Evolutionary conservation across 2,888 invertebrate species (phyloP), one percentile per base, ranked within the genome.

Genomic region (Papilio demoleus): DNA sequence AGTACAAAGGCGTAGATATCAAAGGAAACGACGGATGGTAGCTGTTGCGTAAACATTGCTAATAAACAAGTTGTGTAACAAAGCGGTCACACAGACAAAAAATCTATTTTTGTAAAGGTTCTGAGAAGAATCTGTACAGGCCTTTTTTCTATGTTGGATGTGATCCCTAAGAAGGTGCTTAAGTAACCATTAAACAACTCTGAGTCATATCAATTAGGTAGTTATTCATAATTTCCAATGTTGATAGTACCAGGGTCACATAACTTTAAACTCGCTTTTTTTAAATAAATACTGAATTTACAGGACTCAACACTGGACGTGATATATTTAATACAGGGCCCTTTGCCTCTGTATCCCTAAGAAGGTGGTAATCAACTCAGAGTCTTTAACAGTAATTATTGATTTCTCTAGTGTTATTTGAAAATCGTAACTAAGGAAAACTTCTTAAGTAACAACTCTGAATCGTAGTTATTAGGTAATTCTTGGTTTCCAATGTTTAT

Each of bases 21-120:
- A 67, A 71, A 64, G 72, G 72, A 53, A 73, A n/a, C 60, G 27
- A 17, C n/a, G 40, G 27, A 24, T 12, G 60, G 70, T 58, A 38
- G 42, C 69, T 70, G 79, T 77, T 67, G 74, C 73, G 79, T 75
- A 76, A 72, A 73, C 73, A 71, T 76, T 72, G 80, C 78, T 71
- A 79, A 83, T 83, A 84, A 81, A 82, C 60, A 66, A 50, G 6
- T 38, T 17, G 58, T 24, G 14, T 24, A 40, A 19, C 40, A 14
- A 19, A n/a, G 24, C 2, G 11, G 8, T 11, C 11, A 59, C 34
- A 19, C 19, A 27, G 9, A 24, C 14, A 47, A 24, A 12, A 24
- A 45, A 45, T 2, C 3, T 11, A 45, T 22, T 8, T 11, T 9
- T 2, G n/a, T 8, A 42, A 17, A 17, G 17, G 17, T 42, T 12